Conservation (phyloP, 2,888 invertebrate genomes). For the Arge pagana region DNA sequence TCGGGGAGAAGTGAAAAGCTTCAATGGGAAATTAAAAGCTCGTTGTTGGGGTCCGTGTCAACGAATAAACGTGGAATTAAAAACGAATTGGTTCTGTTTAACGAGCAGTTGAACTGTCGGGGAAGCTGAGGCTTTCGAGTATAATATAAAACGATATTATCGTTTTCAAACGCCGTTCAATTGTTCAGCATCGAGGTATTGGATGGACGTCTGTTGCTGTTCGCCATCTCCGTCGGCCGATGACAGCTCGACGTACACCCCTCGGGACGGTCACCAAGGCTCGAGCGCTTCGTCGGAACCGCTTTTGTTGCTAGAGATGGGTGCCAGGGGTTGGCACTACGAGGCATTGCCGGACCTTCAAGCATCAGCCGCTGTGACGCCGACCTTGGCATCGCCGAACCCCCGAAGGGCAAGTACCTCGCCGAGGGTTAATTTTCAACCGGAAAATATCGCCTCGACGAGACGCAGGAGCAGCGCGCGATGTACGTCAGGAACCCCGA, state of each 20-base stretch:
- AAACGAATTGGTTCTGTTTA: too few relatives aligned
- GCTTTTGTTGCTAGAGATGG: conserved; percentile 58
- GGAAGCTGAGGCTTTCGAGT: too few relatives aligned
- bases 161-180: too few relatives aligned
- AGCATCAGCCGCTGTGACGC: conserved; percentile 48
- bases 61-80: too few relatives aligned
- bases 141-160: too few relatives aligned
- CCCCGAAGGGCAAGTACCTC: conserved; percentile 37
- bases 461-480: conserved; percentile 48
- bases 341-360: conserved; percentile 52
- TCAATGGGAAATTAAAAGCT: too few relatives aligned
- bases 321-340: conserved; percentile 51
- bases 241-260: conserved; percentile 29
- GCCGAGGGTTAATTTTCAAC: conserved; percentile 68
- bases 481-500: conserved; percentile 15
- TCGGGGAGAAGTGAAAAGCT: too few relatives aligned
- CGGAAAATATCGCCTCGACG: conserved; percentile 51
- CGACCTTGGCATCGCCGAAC: conserved; percentile 49
- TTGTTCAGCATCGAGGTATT: too few relatives aligned
- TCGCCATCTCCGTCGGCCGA: conserved; percentile 11
- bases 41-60: too few relatives aligned
- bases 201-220: conserved; percentile 18
- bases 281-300: conserved; percentile 49
- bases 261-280: conserved; percentile 46
- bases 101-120: too few relatives aligned